These are phyloP conservation scores for Melieria picta DNA, from an alignment of 2,888 invertebrate species.

Conservation along the genomic window DNA sequence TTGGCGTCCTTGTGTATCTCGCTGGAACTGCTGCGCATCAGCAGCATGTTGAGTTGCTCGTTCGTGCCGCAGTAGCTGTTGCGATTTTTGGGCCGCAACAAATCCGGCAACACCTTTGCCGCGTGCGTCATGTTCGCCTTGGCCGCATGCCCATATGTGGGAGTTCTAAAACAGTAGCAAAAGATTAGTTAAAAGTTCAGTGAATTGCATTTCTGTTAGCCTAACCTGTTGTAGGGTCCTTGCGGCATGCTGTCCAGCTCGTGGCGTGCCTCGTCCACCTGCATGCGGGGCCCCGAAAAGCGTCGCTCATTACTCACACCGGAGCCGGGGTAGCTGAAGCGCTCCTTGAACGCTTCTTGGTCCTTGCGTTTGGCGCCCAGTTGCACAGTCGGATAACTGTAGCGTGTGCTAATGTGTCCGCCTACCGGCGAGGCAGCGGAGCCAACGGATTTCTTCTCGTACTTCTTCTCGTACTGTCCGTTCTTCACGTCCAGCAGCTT, in stretches of 20 bases:
- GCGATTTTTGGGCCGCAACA: constrained; percentile 53
- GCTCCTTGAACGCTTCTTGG: constrained; percentile 58
- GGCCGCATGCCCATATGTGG: not conserved
- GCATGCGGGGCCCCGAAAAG: constrained; percentile 31
- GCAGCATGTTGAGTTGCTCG: constrained; percentile 46
- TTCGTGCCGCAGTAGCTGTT: constrained; percentile 54
- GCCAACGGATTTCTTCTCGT: constrained; percentile 8
- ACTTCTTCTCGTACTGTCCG: constrained; percentile 15
- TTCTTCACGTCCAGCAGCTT: constrained; percentile 29
- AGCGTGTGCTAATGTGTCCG: constrained; percentile 49
- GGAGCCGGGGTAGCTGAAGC: constrained; percentile 65
- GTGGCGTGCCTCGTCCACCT: constrained; percentile 22
- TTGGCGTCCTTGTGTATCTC: constrained; percentile 49
- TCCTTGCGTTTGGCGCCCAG: constrained; percentile 63
- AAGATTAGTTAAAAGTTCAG: not conserved
- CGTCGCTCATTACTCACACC: constrained; percentile 43
- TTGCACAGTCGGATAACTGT: constrained; percentile 65
- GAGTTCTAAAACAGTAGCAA: not conserved
- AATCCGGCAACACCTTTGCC: constrained; percentile 48
- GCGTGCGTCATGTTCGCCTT: constrained; percentile 14
- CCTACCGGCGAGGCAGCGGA: constrained; percentile 38
- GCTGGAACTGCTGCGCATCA: constrained; percentile 52
- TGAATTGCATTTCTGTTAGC: not conserved
- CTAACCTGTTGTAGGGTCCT: constrained; percentile 29
- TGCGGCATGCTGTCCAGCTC: constrained; percentile 24